These are phyloP conservation scores for Dendroctonus ponderosae DNA, from an alignment of 1,140 invertebrate species.

Conservation along the genomic window DNA sequence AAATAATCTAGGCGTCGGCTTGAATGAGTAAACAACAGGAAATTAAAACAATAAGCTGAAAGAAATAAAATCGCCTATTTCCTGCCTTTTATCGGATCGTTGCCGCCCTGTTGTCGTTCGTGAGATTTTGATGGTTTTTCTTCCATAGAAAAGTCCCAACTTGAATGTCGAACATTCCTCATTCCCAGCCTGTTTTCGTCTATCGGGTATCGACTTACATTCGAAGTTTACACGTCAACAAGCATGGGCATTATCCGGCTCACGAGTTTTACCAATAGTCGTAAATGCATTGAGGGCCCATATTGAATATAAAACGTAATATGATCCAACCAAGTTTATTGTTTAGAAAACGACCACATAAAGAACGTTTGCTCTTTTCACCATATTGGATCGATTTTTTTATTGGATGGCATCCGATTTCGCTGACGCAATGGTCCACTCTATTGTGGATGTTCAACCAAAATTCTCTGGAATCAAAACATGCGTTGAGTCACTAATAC, in stretches of 20 bases:
- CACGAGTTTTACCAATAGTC: constrained; percentile 5
- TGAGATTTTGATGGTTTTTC: neutral
- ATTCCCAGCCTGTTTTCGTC: neutral
- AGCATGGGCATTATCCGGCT: neutral
- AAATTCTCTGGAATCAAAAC: neutral
- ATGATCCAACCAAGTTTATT: constrained; percentile 9
- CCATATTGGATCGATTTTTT: constrained; percentile 4
- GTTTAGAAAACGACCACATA: constrained; percentile 16
- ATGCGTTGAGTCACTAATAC: no score
- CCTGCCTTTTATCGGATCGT: no score
- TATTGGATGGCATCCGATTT: neutral
- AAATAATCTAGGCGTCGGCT: no score
- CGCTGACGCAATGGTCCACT: neutral
- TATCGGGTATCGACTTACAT: neutral
- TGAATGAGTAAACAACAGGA: no score
- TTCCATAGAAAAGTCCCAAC: neutral
- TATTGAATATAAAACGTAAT: constrained; percentile 18
- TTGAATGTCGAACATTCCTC: neutral
- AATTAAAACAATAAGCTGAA: no score
- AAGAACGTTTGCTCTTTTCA: constrained; percentile 4
- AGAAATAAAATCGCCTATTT: no score
- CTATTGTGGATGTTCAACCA: neutral
- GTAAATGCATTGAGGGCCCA: constrained; percentile 7
- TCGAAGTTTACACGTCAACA: neutral
- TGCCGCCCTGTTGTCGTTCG: neutral